Evolutionary conservation across 2,113 vertebrate species (phyloP).

Genomic region (Trogon melanurus): DNA sequence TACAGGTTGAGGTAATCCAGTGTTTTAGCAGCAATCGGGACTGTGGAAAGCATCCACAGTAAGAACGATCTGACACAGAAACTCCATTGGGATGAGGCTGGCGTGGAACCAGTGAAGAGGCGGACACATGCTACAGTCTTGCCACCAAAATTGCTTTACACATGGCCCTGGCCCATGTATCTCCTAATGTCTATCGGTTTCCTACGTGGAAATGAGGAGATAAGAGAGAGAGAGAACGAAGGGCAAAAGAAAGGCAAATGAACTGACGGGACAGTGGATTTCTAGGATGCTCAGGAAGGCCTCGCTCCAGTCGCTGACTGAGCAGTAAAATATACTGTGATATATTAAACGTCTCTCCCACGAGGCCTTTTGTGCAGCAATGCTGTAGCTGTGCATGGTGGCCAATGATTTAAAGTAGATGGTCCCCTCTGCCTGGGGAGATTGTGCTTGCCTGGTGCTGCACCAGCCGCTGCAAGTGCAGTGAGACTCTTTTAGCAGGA

Average conservation of each 20-base stretch:
- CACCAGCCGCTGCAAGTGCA: not conserved
- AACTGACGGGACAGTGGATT: not conserved
- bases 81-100: accelerated
- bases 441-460: not conserved
- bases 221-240: not conserved
- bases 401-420: not conserved
- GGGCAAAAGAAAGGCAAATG: not conserved
- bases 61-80: not conserved
- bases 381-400: not conserved
- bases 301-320: not conserved
- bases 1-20: not conserved
- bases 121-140: accelerated
- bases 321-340: not conserved
- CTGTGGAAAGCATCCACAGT: not conserved
- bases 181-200: not conserved
- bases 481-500: not conserved
- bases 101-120: not conserved
- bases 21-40: not conserved
- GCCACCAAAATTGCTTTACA: not conserved
- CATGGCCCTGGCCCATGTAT: not conserved
- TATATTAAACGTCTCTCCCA: not conserved
- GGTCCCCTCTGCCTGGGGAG: not conserved
- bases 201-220: not conserved
- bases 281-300: not conserved
- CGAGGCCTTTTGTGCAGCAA: not conserved